phyloP scores from a whole-genome alignment of 2,888 invertebrate genomes.

The Agrochola macilenta region DNA sequence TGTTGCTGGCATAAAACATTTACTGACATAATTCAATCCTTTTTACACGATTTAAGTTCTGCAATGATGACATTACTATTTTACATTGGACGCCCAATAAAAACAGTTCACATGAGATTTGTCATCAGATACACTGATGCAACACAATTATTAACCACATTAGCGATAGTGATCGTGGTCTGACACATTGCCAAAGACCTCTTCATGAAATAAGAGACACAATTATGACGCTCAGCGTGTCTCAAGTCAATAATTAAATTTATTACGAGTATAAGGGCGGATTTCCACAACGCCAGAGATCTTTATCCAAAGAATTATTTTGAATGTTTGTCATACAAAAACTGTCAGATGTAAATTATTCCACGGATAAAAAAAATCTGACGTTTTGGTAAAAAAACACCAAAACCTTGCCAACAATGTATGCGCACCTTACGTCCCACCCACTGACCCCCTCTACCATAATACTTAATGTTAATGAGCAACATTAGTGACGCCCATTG shows the following conservation, averaged over 20 bases:
- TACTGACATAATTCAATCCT: background rate
- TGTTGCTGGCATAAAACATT: background rate
- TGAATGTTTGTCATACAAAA: background rate
- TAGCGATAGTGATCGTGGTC: background rate
- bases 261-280: no score
- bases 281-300: no score
- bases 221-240: no score
- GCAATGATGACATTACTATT: background rate
- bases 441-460: background rate
- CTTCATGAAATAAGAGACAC: no score
- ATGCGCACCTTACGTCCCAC: slow-evolving; percentile 10
- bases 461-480: slow-evolving; percentile 55
- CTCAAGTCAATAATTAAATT: no score
- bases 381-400: background rate
- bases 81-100: no score
- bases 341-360: background rate
- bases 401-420: background rate
- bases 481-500: slow-evolving; percentile 58
- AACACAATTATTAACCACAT: background rate
- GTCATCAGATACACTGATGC: no score
- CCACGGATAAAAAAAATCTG: background rate
- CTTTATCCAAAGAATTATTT: no score
- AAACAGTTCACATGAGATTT: no score
- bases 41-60: background rate
- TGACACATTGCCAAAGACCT: background rate